These are phyloP conservation scores for Ophion obscuratus DNA, from an alignment of 2,888 invertebrate genomes.

Conservation along the genomic window DNA sequence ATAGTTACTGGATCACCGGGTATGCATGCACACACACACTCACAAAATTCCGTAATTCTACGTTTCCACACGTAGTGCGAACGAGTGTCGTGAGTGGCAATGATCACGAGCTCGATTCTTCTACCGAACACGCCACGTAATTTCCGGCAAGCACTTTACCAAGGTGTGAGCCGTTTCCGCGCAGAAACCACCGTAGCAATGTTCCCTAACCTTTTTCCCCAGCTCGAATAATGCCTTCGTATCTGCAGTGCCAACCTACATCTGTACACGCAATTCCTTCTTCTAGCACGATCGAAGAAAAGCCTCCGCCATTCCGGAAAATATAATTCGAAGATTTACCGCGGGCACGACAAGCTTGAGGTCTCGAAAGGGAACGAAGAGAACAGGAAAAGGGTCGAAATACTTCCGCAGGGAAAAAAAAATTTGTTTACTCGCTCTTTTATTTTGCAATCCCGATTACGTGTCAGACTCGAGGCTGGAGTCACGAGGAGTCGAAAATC, in stretches of 20 bases:
- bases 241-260: no score
- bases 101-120: conserved; percentile 20
- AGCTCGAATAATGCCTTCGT: not conserved
- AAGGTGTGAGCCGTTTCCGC: not conserved
- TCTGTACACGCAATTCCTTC: no score
- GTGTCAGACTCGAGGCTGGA: not conserved
- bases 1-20: no score
- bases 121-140: conserved; percentile 30
- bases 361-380: not conserved
- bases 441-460: not conserved
- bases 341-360: not conserved
- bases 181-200: not conserved
- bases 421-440: not conserved
- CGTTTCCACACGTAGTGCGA: not conserved
- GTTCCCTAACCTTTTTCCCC: not conserved
- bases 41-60: no score
- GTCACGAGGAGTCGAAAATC: conserved; percentile 11
- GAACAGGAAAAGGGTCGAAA: not conserved
- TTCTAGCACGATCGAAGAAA: not conserved
- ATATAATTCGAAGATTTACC: not conserved
- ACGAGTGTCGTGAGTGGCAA: not conserved
- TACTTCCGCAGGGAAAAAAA: not conserved
- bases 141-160: conserved; percentile 33
- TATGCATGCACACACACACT: no score
- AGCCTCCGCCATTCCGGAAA: not conserved